These are phyloP conservation scores for Seira ritae DNA, from an alignment of 2,888 invertebrate genomes.

Conservation along the genomic window DNA sequence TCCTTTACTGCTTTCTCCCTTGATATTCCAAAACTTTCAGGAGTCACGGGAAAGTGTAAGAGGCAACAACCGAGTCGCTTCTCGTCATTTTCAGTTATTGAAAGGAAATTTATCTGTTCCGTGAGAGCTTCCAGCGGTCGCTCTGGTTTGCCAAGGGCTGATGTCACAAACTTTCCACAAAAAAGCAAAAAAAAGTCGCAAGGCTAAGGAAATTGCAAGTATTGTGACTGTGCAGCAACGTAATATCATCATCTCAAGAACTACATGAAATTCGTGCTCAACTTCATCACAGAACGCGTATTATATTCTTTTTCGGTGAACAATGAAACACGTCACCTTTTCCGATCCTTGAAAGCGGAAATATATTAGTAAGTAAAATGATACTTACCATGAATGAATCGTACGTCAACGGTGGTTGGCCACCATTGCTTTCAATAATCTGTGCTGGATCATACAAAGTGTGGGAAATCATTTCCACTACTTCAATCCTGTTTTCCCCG, in stretches of 20 bases:
- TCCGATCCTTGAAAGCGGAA: not conserved
- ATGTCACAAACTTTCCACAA: constrained; percentile 79
- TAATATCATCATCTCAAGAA: not conserved
- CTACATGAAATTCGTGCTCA: not conserved
- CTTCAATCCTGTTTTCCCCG: constrained; percentile 78
- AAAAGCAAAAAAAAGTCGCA: constrained; percentile 23
- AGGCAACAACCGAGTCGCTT: constrained; percentile 26
- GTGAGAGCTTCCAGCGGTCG: constrained; percentile 77
- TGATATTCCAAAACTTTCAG: constrained; percentile 79
- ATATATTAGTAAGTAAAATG: not conserved
- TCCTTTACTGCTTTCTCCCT: constrained; percentile 77
- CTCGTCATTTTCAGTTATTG: constrained; percentile 36
- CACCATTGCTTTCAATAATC: constrained; percentile 83
- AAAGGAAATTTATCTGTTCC: constrained; percentile 52
- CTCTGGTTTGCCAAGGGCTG: constrained; percentile 81
- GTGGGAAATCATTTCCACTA: constrained; percentile 82
- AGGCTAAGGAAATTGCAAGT: not conserved
- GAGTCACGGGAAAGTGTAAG: constrained; percentile 76
- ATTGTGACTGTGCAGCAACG: not conserved
- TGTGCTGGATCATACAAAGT: constrained; percentile 84
- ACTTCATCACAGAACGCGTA: too few species aligned
- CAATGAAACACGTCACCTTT: not conserved
- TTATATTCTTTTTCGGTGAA: not conserved
- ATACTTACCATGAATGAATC: constrained; percentile 82
- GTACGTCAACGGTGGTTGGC: constrained; percentile 84